A percentile compares a stretch with the other conserved stretches of the same genome.
These are phyloP conservation scores for Phortica variegata DNA, from an alignment of 1,140 invertebrate genomes.

Conservation along the genomic window DNA sequence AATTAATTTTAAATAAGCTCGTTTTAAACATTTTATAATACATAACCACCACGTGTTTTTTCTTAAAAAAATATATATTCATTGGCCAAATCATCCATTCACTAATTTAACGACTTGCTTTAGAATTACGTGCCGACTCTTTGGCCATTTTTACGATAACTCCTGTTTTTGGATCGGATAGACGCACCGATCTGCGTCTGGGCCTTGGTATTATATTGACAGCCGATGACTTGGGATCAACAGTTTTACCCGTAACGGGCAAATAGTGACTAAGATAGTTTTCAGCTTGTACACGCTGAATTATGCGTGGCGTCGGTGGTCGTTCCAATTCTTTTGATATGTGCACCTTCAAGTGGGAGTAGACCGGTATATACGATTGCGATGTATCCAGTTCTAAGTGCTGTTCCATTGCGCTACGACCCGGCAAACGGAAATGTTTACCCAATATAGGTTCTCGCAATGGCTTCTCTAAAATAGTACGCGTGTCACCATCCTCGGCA, in stretches of 20 bases:
- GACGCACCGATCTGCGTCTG: too few species aligned
- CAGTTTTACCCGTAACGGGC: constrained; percentile 19
- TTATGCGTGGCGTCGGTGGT: constrained; percentile 58
- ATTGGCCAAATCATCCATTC: too few species aligned
- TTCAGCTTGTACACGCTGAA: constrained; percentile 44
- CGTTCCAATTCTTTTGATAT: constrained; percentile 57
- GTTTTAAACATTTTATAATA: too few species aligned
- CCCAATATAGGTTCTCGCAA: constrained; percentile 58
- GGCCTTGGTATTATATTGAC: too few species aligned
- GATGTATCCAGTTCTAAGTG: constrained; percentile 59
- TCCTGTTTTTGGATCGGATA: too few species aligned
- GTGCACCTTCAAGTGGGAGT: constrained; percentile 60
- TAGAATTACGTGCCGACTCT: too few species aligned
- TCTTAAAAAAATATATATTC: too few species aligned
- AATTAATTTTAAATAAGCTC: too few species aligned
- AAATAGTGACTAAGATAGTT: constrained; percentile 32
- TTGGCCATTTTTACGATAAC: too few species aligned
- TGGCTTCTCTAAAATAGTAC: constrained; percentile 57
- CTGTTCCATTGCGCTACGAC: constrained; percentile 48
- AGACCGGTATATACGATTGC: constrained; percentile 62
- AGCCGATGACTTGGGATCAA: constrained; percentile 17
- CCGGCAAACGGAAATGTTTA: constrained; percentile 56
- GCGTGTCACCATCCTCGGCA: constrained; percentile 1
- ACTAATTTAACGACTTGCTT: too few species aligned
- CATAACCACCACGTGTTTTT: too few species aligned